Evolutionary conservation across 2,113 vertebrate genomes (phyloP), one percentile per base, ranked within the genome.

Genomic region (Morphnarchus princeps): DNA sequence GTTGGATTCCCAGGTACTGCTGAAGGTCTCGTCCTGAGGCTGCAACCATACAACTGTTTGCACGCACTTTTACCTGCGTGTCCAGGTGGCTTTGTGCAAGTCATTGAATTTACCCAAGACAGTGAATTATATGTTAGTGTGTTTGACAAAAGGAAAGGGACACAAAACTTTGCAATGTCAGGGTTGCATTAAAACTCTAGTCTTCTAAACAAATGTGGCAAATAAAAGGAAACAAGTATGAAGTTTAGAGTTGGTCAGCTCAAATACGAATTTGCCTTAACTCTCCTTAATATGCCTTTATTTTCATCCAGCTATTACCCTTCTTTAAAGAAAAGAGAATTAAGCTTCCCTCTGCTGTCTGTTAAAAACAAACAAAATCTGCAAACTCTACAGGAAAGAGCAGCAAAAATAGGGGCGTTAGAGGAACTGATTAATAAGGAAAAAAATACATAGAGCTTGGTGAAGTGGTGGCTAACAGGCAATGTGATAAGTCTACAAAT

Each of bases 401-500:
- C 38, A 88, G 52, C 32, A 91, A 73, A 91, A 85, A 21, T 6
- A 73, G 17, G 50, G 31, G 9, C 4, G 12, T 5, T 70, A n/a
- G 40, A 85, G 32, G n/a, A 94, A 50, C 57, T 42, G 70, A 91
- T 82, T 89, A 36, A 79, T 89, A 91, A 31, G 40, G 45, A 74
- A 82, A 79, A 79, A 89, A 88, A 29, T 49, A 78, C 49, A 31
- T 29, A 65, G 15, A 69, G n/a, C 16, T 73, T 90, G 58, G 42
- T 63, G 55, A 89, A 95, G 58, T 7, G 2, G 50, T 62, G 20
- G 20, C 22, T 94, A 50, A 81, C 38, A 80, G 55, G 55, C 15
- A 3, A 24, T 45, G 38, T 65, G 78, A 34, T 90, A 94, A 91
- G 62, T 79, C 15, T 42, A 93, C 63, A 93, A 93, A 93, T 93